Conservation (phyloP, 2,888 invertebrate genomes). For the Thereva nobilitata region DNA sequence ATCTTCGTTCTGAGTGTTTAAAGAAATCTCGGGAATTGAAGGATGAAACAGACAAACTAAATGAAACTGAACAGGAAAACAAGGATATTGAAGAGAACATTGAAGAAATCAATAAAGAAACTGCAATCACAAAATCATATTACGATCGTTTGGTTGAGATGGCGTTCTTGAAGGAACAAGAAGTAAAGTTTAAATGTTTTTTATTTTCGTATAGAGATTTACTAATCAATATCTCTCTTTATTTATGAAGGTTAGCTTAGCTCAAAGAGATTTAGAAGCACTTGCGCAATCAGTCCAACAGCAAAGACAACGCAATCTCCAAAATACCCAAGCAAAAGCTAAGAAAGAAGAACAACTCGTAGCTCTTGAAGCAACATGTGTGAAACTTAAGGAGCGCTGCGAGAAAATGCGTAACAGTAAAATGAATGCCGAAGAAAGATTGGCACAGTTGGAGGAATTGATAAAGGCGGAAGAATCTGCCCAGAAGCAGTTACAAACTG, state of each 20-base stretch:
- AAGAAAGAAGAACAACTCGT: constrained; percentile 46
- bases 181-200: constrained; percentile 48
- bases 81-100: constrained; percentile 58
- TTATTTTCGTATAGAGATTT: constrained; percentile 2
- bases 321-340: constrained; percentile 45
- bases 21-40: constrained; percentile 57
- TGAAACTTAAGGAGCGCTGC: constrained; percentile 47
- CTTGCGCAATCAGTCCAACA: constrained; percentile 50
- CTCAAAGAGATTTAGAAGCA: constrained; percentile 54
- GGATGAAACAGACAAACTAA: constrained; percentile 60
- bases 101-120: constrained; percentile 54
- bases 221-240: not conserved
- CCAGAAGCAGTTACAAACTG: constrained; percentile 48
- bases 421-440: constrained; percentile 52
- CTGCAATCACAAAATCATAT: constrained; percentile 55
- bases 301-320: constrained; percentile 53
- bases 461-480: constrained; percentile 51
- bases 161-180: constrained; percentile 55
- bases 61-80: constrained; percentile 62
- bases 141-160: constrained; percentile 51
- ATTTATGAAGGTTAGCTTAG: constrained; percentile 46
- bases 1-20: constrained; percentile 48
- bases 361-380: constrained; percentile 43
- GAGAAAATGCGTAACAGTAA: constrained; percentile 49
- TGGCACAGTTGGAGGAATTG: constrained; percentile 55